These are phyloP conservation scores for Ginglymostoma cirratum DNA, from an alignment of 2,113 vertebrate species.

Conservation along the genomic window DNA sequence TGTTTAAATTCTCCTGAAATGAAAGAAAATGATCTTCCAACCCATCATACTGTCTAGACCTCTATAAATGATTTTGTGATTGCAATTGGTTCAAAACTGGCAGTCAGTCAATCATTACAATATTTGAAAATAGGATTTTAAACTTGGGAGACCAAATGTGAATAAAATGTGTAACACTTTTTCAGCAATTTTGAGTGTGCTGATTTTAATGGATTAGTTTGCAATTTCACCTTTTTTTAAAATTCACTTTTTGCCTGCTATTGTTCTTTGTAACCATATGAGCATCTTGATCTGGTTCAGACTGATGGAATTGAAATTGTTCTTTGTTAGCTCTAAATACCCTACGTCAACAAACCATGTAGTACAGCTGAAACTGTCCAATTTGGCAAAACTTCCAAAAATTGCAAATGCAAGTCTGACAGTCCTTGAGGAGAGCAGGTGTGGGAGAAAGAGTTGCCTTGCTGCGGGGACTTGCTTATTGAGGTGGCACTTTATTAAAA, in stretches of 20 bases:
- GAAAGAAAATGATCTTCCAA: neutral
- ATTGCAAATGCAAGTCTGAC: neutral
- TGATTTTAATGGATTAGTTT: neutral
- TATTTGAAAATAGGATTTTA: neutral
- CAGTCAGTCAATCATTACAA: neutral
- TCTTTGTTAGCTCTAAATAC: neutral
- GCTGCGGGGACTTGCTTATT: neutral
- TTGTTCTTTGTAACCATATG: neutral
- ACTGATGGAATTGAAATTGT: neutral
- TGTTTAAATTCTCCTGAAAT: neutral
- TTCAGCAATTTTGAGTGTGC: neutral
- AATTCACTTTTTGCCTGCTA: neutral
- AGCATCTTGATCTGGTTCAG: neutral
- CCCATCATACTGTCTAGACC: neutral
- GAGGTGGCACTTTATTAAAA: neutral
- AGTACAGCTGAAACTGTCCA: neutral
- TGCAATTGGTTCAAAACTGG: neutral
- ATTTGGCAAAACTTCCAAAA: neutral
- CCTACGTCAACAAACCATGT: neutral
- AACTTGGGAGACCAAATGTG: neutral
- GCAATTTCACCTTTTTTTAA: neutral
- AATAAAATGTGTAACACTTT: neutral
- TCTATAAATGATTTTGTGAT: neutral
- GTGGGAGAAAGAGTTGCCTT: neutral
- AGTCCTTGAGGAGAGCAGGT: neutral